These are phyloP conservation scores for Eremophila alpestris DNA, from an alignment of 2,797 vertebrate genomes.

Conservation along the genomic window DNA sequence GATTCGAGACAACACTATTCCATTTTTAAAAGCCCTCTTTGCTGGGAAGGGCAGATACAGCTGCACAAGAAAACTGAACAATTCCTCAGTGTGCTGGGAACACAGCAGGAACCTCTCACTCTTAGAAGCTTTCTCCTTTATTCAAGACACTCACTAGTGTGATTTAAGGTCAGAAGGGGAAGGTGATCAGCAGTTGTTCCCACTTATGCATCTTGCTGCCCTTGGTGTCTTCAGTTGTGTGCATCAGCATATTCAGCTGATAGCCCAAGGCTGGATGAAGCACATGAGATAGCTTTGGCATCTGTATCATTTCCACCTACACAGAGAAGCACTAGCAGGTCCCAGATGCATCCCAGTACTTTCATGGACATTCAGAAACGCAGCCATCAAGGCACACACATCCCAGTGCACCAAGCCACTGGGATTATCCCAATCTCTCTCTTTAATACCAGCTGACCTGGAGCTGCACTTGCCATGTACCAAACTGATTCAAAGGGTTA, in stretches of 20 bases:
- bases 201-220: not conserved
- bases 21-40: not conserved
- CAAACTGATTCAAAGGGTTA: not conserved
- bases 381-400: not conserved
- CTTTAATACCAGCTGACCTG: not conserved
- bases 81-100: not conserved
- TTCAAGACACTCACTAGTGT: not conserved
- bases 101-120: not conserved
- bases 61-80: accelerated
- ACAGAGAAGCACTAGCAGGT: not conserved
- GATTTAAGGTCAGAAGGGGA: not conserved
- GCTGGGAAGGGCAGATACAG: not conserved
- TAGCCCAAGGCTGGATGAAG: not conserved
- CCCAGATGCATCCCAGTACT: not conserved
- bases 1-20: accelerated
- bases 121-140: not conserved
- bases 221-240: not conserved
- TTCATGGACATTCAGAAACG: not conserved
- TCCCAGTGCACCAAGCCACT: not conserved
- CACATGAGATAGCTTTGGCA: not conserved
- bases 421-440: not conserved
- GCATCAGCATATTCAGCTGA: not conserved
- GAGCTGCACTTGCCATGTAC: not conserved
- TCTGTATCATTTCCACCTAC: not conserved
- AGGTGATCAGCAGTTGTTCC: not conserved